Evolutionary conservation across 30 jellyfish, hydroid and myxozoan species (phyloP).

Genomic region (Nemopilema nomurai): DNA sequence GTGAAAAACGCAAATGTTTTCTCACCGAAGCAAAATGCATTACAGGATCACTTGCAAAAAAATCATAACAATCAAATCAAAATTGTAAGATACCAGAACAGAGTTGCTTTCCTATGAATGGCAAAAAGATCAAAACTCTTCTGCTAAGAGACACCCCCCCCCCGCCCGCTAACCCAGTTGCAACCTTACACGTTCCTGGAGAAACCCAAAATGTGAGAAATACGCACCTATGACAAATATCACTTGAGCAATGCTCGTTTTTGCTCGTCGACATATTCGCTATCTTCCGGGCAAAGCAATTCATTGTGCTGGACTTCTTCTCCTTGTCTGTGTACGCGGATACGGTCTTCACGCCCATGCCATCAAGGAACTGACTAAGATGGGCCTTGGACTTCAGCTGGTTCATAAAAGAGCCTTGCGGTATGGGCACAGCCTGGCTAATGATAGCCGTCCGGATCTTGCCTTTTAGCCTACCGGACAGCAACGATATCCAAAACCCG

Average conservation of each 20-base stretch:
- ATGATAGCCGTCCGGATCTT: slow-evolving; percentile 57
- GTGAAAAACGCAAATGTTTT: too few species aligned
- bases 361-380: slow-evolving; percentile 27
- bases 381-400: slow-evolving; percentile 54
- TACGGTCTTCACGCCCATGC: slow-evolving; percentile 63
- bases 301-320: slow-evolving; percentile 17
- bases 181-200: too few species aligned
- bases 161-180: too few species aligned
- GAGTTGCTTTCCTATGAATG: too few species aligned
- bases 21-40: too few species aligned
- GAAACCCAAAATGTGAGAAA: neutral
- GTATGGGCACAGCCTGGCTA: slow-evolving; percentile 69
- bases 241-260: slow-evolving; percentile 65
- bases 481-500: slow-evolving; percentile 50
- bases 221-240: slow-evolving; percentile 75
- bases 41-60: too few species aligned
- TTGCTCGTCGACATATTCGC: slow-evolving; percentile 8
- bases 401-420: slow-evolving; percentile 64
- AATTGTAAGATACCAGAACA: too few species aligned
- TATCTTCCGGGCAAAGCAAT: slow-evolving; percentile 40
- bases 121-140: too few species aligned
- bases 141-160: too few species aligned
- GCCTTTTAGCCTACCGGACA: slow-evolving; percentile 63
- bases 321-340: slow-evolving; percentile 52
- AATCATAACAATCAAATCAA: too few species aligned